Evolutionary conservation across 2,113 vertebrate species (phyloP).

Genomic region (Chionomys nivalis): DNA sequence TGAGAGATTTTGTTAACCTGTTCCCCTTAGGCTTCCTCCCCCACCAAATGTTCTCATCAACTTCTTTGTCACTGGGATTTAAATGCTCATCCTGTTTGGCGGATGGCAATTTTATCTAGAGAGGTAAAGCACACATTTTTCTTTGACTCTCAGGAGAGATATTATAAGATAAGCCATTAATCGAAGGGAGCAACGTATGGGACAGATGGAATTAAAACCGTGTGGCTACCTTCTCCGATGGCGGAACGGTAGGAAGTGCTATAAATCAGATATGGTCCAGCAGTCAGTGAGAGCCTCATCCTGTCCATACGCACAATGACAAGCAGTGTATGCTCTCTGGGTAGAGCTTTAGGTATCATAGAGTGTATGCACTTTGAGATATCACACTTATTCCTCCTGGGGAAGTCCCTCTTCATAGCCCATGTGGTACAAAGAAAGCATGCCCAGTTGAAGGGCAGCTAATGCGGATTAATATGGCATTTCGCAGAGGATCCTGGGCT

Average conservation of each 20-base stretch:
- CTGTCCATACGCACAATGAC: slow-evolving; percentile 80
- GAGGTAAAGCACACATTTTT: not conserved
- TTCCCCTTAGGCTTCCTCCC: slow-evolving; percentile 15
- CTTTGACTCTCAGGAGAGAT: slow-evolving; percentile 60
- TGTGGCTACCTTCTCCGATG: slow-evolving; percentile 75
- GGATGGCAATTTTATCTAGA: slow-evolving; percentile 20
- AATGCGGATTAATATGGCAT: slow-evolving; percentile 88
- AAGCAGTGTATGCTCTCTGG: slow-evolving; percentile 76
- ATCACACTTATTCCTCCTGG: slow-evolving; percentile 81
- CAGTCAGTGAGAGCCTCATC: slow-evolving; percentile 68
- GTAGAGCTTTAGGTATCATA: slow-evolving; percentile 79
- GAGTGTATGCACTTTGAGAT: slow-evolving; percentile 84
- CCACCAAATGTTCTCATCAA: slow-evolving; percentile 5
- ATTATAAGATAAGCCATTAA: slow-evolving; percentile 81
- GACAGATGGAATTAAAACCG: slow-evolving; percentile 75
- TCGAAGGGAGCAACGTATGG: slow-evolving; percentile 74
- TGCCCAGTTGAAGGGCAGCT: slow-evolving; percentile 80
- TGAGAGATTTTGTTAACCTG: slow-evolving; percentile 60
- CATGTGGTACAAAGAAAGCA: slow-evolving; percentile 71
- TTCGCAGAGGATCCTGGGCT: slow-evolving; percentile 77
- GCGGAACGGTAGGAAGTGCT: slow-evolving; percentile 75
- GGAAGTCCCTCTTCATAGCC: slow-evolving; percentile 80
- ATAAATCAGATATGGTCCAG: slow-evolving; percentile 82
- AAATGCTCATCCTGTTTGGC: slow-evolving; percentile 42
- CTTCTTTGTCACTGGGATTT: slow-evolving; percentile 61